phyloP scores from a whole-genome alignment of 2,113 vertebrate genomes.

The Oreocharis arfaki region DNA sequence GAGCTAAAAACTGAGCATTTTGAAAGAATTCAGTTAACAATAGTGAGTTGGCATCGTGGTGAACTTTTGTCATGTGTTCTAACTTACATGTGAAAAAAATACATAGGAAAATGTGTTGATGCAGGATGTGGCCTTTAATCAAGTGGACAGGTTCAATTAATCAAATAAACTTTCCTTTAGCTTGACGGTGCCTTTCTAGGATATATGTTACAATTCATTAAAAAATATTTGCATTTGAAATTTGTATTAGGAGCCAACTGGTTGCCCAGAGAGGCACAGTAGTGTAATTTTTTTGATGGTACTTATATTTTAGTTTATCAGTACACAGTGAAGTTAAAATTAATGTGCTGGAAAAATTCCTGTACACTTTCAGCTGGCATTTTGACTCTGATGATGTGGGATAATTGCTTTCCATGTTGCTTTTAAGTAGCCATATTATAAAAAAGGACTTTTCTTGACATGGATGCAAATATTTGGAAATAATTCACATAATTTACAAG shows the following conservation, averaged over 20 bases:
- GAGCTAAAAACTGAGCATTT: not conserved
- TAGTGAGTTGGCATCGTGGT: not conserved
- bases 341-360: not conserved
- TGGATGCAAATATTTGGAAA: not conserved
- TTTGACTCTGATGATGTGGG: not conserved
- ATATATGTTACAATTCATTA: not conserved
- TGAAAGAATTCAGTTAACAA: not conserved
- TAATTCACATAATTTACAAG: not conserved
- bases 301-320: not conserved
- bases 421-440: not conserved
- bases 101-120: not conserved
- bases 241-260: not conserved
- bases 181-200: not conserved
- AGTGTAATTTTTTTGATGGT: not conserved
- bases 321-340: not conserved
- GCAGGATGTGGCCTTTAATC: not conserved
- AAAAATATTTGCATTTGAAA: not conserved
- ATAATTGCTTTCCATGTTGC: not conserved
- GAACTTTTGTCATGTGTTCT: not conserved
- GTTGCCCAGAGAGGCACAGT: not conserved
- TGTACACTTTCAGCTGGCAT: not conserved
- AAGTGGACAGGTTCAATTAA: not conserved
- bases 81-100: not conserved
- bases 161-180: not conserved
- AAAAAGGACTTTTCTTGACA: not conserved